Conservation (phyloP, 2,888 invertebrate species). For the Agrotis clavis region DNA sequence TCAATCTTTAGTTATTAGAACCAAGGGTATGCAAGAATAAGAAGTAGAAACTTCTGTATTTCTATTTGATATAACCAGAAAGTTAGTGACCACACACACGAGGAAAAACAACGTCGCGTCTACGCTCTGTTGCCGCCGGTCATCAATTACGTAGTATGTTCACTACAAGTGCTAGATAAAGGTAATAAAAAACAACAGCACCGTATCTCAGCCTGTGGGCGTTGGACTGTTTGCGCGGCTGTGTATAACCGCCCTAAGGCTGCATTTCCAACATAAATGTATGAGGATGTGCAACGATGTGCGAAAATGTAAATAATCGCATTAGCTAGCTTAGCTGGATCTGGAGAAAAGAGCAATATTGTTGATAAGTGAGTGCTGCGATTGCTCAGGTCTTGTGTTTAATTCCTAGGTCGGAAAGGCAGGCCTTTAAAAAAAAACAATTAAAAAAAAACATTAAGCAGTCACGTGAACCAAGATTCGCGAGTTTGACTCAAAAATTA, state of each 20-base stretch:
- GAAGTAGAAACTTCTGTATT: too few species aligned
- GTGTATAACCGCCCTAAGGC: conserved; percentile 20
- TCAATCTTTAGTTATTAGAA: too few species aligned
- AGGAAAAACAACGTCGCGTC: background rate
- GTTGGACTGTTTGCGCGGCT: background rate
- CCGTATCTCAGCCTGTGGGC: background rate
- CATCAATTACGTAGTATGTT: conserved; percentile 5
- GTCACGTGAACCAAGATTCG: too few species aligned
- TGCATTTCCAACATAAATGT: background rate
- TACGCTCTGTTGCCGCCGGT: background rate
- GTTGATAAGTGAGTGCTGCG: too few species aligned
- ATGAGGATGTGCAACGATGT: background rate
- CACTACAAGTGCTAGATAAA: background rate
- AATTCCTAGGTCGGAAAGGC: too few species aligned
- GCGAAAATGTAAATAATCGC: background rate
- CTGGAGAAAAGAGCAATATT: too few species aligned
- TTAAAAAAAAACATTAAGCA: too few species aligned
- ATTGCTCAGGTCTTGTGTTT: too few species aligned
- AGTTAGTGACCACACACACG: background rate
- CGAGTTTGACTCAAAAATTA: too few species aligned
- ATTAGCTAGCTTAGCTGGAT: too few species aligned
- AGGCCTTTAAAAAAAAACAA: too few species aligned
- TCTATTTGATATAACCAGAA: background rate
- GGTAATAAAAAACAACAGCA: conserved; percentile 8
- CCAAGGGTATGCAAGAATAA: too few species aligned